Conservation (phyloP, 2,888 invertebrate genomes). For the Heliconius charithonia region DNA sequence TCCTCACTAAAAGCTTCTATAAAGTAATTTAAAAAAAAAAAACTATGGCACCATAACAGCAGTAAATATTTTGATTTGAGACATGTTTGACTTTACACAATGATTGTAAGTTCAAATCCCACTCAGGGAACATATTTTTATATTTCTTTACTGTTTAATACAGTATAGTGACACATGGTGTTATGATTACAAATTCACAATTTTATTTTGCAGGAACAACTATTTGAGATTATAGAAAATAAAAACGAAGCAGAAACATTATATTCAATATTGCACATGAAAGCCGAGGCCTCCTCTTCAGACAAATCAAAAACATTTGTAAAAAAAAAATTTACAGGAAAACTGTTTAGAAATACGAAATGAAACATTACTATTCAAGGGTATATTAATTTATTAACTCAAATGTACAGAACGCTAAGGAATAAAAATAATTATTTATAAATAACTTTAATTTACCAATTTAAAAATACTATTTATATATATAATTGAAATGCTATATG, state of each 20-base stretch:
- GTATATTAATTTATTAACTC: slow-evolving; percentile 40
- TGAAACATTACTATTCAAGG: slow-evolving; percentile 43
- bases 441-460: slow-evolving; percentile 15
- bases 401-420: slow-evolving; percentile 33
- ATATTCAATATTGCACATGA: slow-evolving; percentile 88
- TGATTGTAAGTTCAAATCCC: no score
- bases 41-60: not conserved
- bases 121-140: no score
- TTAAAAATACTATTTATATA: not conserved
- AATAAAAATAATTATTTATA: slow-evolving; percentile 12
- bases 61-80: not conserved
- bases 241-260: slow-evolving; percentile 87
- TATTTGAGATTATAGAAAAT: slow-evolving; percentile 89
- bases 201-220: slow-evolving; percentile 83
- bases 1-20: no score
- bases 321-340: slow-evolving; percentile 68
- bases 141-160: not conserved
- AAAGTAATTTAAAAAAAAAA: not conserved
- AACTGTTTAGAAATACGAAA: slow-evolving; percentile 64
- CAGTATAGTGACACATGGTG: not conserved
- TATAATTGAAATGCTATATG: slow-evolving; percentile 6
- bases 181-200: not conserved
- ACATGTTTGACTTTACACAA: no score
- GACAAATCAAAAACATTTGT: slow-evolving; percentile 65
- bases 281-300: slow-evolving; percentile 82